phyloP scores from a whole-genome alignment of 53 echinoderm and acorn worm genomes.

The Antedon mediterranea region DNA sequence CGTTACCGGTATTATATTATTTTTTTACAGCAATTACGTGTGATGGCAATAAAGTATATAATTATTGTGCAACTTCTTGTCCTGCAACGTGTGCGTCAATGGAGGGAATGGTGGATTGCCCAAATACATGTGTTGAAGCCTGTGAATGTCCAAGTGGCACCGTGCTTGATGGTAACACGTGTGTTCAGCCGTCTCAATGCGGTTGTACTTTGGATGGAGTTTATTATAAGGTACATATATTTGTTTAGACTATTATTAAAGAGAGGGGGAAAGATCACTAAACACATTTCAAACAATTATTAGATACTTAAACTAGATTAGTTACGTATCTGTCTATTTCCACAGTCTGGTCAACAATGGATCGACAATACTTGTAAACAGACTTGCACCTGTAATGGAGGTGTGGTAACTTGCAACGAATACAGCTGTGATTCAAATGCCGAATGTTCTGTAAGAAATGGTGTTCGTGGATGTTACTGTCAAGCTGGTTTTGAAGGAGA shows the following conservation, averaged over 20 bases:
- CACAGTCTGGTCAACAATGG: slow-evolving; percentile 30
- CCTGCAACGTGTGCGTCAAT: slow-evolving; percentile 45
- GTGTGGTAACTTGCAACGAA: slow-evolving; percentile 7
- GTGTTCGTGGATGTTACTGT: slow-evolving; percentile 33
- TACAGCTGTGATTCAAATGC: slow-evolving; percentile 20
- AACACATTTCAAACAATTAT: background rate
- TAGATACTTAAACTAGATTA: background rate
- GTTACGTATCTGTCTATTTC: background rate
- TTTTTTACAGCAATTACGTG: background rate
- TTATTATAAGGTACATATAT: slow-evolving; percentile 35
- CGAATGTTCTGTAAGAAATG: slow-evolving; percentile 27
- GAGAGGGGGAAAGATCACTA: background rate
- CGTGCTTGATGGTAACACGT: slow-evolving; percentile 41
- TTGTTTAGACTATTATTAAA: background rate
- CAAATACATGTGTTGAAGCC: slow-evolving; percentile 33
- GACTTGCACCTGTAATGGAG: slow-evolving; percentile 23
- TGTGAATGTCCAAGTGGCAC: slow-evolving; percentile 56
- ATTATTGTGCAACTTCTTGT: background rate
- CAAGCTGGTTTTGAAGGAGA: slow-evolving; percentile 30
- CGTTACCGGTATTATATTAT: no score
- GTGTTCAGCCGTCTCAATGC: slow-evolving; percentile 43
- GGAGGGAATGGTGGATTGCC: slow-evolving; percentile 14
- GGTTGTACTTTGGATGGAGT: slow-evolving; percentile 47
- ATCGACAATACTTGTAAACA: slow-evolving; percentile 14
- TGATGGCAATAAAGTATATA: background rate